Percentiles rank a stretch among this genome's conserved stretches.
These are phyloP conservation scores for Dasyornis broadbenti DNA, from an alignment of 2,113 vertebrate genomes.

Conservation along the genomic window DNA sequence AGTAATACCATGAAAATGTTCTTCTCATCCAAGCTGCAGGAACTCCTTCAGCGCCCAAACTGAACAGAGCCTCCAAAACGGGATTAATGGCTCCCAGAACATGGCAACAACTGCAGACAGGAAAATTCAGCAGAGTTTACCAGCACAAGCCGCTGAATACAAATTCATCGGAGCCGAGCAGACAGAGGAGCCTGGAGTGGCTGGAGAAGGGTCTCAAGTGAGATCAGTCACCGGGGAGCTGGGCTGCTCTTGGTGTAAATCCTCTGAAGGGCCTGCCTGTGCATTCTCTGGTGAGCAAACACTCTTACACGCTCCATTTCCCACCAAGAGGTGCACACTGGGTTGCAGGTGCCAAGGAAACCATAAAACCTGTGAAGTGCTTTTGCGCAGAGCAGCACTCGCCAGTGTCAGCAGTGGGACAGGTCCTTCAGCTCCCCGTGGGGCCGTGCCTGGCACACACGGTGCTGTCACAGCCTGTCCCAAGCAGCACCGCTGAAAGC, in stretches of 20 bases:
- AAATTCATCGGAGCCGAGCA: accelerated
- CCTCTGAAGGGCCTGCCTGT: neutral
- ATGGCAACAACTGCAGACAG: neutral
- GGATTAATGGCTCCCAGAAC: accelerated
- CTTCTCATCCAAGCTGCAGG: neutral
- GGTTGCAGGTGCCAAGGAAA: neutral
- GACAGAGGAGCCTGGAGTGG: neutral
- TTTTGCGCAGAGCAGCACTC: neutral
- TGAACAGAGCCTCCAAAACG: neutral
- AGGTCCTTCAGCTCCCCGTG: accelerated
- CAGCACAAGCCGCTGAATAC: neutral
- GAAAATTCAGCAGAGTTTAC: neutral
- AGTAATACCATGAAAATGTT: neutral
- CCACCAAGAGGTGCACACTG: neutral
- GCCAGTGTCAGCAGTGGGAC: accelerated
- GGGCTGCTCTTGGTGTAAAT: accelerated
- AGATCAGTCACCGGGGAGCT: accelerated
- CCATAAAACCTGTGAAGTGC: neutral
- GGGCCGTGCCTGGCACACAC: neutral
- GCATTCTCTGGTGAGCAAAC: neutral
- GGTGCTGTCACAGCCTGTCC: neutral
- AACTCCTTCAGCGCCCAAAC: neutral
- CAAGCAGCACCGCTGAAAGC: neutral
- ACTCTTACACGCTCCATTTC: neutral
- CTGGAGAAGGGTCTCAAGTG: neutral